A percentile compares a stretch with the other conserved stretches of the same genome.
Evolutionary conservation across 2,797 vertebrate species (phyloP).

Genomic region (Xenopus petersii): DNA sequence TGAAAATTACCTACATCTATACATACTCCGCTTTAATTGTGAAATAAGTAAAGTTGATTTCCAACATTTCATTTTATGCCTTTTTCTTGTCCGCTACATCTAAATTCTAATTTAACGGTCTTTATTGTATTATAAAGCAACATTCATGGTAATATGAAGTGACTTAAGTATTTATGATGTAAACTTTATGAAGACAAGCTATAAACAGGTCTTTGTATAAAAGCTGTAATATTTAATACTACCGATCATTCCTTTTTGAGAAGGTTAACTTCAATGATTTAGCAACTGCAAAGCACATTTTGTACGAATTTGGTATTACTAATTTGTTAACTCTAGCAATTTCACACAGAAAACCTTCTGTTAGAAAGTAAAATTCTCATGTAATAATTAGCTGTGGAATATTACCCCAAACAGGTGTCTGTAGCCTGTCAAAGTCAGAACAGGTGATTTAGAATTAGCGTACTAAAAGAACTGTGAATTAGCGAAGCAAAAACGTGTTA

Average conservation of each 20-base stretch:
- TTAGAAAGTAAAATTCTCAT: conserved; percentile 89
- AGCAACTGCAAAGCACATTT: conserved; percentile 63
- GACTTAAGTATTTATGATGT: not conserved
- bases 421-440: conserved; percentile 94
- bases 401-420: conserved; percentile 98
- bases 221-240: conserved; percentile 17
- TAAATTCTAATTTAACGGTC: not conserved
- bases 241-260: conserved; percentile 11
- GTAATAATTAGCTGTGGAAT: conserved; percentile 97
- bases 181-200: not conserved
- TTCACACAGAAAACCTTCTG: conserved; percentile 77
- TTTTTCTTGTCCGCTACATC: too few species aligned
- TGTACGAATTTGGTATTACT: conserved; percentile 68
- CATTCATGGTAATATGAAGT: not conserved
- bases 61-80: too few species aligned
- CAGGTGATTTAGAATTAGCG: conserved; percentile 84
- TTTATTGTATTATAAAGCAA: not conserved
- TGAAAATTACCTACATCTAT: too few species aligned
- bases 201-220: conserved; percentile 14
- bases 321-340: conserved; percentile 86
- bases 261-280: conserved; percentile 64
- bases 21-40: too few species aligned
- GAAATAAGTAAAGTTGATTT: too few species aligned
- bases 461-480: conserved; percentile 94
- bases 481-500: conserved; percentile 95